Base-by-base conservation (phyloP, 2,888 invertebrate genomes). In the Cantharis nigra region DNA sequence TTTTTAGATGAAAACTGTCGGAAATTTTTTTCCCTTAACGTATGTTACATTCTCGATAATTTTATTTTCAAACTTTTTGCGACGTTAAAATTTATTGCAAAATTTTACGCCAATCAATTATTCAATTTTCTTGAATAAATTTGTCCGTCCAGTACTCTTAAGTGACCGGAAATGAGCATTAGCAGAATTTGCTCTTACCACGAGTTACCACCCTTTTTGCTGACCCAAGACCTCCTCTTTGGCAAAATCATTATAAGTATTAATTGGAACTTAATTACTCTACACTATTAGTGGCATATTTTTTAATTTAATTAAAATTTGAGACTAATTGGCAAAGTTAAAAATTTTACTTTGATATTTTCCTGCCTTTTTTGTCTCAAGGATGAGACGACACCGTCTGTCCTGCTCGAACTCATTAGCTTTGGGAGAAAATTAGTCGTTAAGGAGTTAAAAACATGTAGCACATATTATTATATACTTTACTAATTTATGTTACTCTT, bases 321-420 rank as follows among this genome's bases (percentile, higher is more conserved):
- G 90, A 90, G 90, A 89, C 91, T 91, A 91, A 91, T 91, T 91
- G 91, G 90, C 89, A 89, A 81, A 10, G 82, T 80, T 81, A 81
- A 67, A 77, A 75, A 71, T 75, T 79, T 75, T 73, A 75, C 77
- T 86, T 81, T 83, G 79, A 76, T 79, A 81, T 67, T 67, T 67
- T 13, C 72, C 75, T 79, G 78, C 80, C 76, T 72, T 76, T 67
- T 81, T 81, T 78, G 75, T 75, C 77, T 69, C 75, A 63, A 80
- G 79, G 72, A 69, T 75, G 75, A 75, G 71, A 73, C 65, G 73
- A 79, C 80, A n/a, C n/a, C n/a, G 82, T 85, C 86, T 85, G 85
- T 87, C 87, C 86, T 79, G 80, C 83, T 84, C 85, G 85, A 86
- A 87, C 89, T 88, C 88, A 84, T 85, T 85, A 84, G 83, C 85